A percentile compares a stretch with the other conserved stretches of the same genome.
Evolutionary conservation across 2,888 invertebrate genomes (phyloP).

Genomic region (Dilophus febrilis): DNA sequence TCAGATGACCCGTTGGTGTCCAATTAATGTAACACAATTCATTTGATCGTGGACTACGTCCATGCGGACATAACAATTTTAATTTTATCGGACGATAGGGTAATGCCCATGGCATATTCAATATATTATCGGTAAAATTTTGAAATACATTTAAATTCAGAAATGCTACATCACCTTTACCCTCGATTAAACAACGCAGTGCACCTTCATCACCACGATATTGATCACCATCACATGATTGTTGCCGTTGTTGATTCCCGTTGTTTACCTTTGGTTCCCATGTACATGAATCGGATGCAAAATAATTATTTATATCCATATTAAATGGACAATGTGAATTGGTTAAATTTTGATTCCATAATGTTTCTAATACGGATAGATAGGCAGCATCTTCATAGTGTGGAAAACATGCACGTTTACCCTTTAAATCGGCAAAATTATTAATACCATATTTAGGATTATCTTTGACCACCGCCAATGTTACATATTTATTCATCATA

Average conservation of each 20-base stretch:
- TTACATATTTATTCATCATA: conserved; percentile 26
- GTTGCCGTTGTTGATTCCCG: no score
- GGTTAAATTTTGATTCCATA: conserved; percentile 31
- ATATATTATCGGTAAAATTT: conserved; percentile 38
- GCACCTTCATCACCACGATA: conserved; percentile 43
- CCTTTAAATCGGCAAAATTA: conserved; percentile 43
- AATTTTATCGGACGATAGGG: conserved; percentile 30
- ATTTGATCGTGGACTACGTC: conserved; percentile 5
- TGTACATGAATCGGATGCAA: conserved; percentile 52
- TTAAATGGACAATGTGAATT: conserved; percentile 16
- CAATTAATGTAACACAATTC: conserved; percentile 45
- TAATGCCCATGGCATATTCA: conserved; percentile 29
- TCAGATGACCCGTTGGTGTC: conserved; percentile 49
- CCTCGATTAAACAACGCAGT: conserved; percentile 45
- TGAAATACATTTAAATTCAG: conserved; percentile 44
- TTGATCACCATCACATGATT: conserved; percentile 20
- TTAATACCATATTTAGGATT: conserved; percentile 37
- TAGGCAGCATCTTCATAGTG: conserved; percentile 57
- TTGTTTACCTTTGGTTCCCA: conserved; percentile 27
- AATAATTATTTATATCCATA: conserved; percentile 27
- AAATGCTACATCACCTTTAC: conserved; percentile 62
- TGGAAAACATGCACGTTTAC: conserved; percentile 63
- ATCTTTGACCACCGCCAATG: conserved; percentile 49
- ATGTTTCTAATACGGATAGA: conserved; percentile 38
- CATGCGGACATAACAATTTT: conserved; percentile 36